Percentiles rank a stretch among this genome's conserved stretches.
phyloP scores from a whole-genome alignment of 64 coral and sea anemone genomes.

The Acropora yongei region DNA sequence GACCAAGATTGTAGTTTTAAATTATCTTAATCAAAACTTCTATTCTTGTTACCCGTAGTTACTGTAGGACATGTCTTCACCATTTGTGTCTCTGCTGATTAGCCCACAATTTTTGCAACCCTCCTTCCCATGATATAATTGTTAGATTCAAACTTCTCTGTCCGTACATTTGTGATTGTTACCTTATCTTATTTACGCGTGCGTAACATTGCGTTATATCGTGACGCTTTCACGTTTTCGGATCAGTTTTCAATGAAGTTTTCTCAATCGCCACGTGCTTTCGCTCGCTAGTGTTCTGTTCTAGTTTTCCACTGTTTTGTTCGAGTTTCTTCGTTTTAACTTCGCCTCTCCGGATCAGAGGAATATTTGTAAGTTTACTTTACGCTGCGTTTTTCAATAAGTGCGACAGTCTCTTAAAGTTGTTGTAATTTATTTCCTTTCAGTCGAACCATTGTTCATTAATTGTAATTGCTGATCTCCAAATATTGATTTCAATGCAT shows the following conservation, averaged over 20 bases:
- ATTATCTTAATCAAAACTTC: too few relatives aligned
- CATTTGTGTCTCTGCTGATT: too few relatives aligned
- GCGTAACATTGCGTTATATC: background rate
- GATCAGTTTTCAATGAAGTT: background rate
- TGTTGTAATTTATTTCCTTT: background rate
- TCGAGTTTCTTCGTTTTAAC: background rate
- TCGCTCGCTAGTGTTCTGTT: background rate
- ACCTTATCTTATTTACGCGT: background rate
- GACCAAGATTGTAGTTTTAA: too few relatives aligned
- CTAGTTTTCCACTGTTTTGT: background rate
- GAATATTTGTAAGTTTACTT: constrained; percentile 30
- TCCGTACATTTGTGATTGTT: background rate
- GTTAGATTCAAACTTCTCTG: background rate
- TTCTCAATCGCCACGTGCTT: background rate
- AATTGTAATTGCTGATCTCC: background rate
- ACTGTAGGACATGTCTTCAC: constrained; percentile 29
- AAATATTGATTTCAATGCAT: background rate
- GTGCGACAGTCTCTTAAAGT: background rate
- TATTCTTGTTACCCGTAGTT: too few relatives aligned
- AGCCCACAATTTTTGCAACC: too few relatives aligned
- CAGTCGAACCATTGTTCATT: background rate
- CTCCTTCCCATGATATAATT: too few relatives aligned
- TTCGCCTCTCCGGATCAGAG: background rate
- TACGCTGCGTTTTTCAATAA: background rate
- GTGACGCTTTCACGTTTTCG: background rate